Conservation (phyloP, 2,888 invertebrate genomes). For the Trichopria drosophilae region DNA sequence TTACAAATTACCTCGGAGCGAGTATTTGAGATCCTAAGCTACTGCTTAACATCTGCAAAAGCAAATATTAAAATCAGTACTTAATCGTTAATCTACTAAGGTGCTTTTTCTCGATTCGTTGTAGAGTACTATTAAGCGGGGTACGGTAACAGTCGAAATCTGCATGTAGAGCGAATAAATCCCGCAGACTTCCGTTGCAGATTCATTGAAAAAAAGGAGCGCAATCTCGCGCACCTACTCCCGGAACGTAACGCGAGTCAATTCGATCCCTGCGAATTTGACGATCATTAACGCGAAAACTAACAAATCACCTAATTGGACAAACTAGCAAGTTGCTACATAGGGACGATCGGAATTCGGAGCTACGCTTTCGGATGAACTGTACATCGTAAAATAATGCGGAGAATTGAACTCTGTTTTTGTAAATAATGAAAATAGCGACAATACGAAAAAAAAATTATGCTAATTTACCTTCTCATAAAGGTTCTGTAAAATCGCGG, state of each 20-base stretch:
- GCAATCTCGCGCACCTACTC: slow-evolving; percentile 48
- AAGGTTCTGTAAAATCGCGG: too few relatives aligned
- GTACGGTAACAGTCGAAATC: not conserved
- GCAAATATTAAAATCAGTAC: slow-evolving; percentile 7
- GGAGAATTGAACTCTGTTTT: too few relatives aligned
- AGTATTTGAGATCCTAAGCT: slow-evolving; percentile 48
- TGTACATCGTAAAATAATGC: too few relatives aligned
- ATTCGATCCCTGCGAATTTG: slow-evolving; percentile 48
- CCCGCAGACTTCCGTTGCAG: slow-evolving; percentile 45
- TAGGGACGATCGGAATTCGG: too few relatives aligned
- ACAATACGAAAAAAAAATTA: too few relatives aligned
- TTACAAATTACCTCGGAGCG: not conserved
- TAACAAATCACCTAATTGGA: too few relatives aligned
- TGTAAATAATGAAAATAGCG: too few relatives aligned
- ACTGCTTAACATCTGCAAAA: slow-evolving; percentile 33
- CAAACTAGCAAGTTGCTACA: too few relatives aligned
- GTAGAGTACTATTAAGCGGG: slow-evolving; percentile 9
- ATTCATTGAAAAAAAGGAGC: slow-evolving; percentile 44
- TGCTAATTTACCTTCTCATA: too few relatives aligned
- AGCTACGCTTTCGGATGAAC: too few relatives aligned
- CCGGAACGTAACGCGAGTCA: slow-evolving; percentile 58
- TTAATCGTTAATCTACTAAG: slow-evolving; percentile 16
- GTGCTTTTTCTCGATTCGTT: slow-evolving; percentile 16
- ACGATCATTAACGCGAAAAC: too few relatives aligned
- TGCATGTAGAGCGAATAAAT: slow-evolving; percentile 1